These are phyloP conservation scores for Drosophila quadrilineata DNA, from an alignment of 1,140 invertebrate species.

Conservation along the genomic window DNA sequence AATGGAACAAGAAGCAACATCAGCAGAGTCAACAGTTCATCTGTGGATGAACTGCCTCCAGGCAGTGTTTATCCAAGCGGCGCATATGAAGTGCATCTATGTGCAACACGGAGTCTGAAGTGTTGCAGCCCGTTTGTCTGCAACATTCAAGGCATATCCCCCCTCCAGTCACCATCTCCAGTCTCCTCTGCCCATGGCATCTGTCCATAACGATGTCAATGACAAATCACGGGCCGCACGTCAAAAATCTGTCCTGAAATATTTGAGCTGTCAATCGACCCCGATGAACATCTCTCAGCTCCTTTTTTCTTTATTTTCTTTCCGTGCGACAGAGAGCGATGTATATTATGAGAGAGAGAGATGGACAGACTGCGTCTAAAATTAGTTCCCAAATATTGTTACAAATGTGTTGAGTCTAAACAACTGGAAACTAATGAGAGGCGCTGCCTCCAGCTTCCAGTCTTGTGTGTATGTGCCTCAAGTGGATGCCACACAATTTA, in stretches of 20 bases:
- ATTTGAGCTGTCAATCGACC: slow-evolving; percentile 68
- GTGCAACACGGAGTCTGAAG: slow-evolving; percentile 20
- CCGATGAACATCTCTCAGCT: slow-evolving; percentile 7
- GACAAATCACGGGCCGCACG: slow-evolving; percentile 80
- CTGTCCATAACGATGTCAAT: slow-evolving; percentile 73
- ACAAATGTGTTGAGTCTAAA: slow-evolving; percentile 81
- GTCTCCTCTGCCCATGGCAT: neutral
- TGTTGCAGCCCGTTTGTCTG: slow-evolving; percentile 68
- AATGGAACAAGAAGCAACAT: too few relatives aligned
- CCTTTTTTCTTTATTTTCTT: slow-evolving; percentile 16
- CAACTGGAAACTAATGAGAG: slow-evolving; percentile 60
- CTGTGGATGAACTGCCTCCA: too few relatives aligned
- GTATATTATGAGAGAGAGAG: too few relatives aligned
- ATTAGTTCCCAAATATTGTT: slow-evolving; percentile 81
- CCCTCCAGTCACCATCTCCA: neutral
- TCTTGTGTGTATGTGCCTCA: slow-evolving; percentile 46
- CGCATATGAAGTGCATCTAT: slow-evolving; percentile 71
- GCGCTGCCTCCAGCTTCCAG: neutral
- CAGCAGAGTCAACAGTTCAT: slow-evolving; percentile 3
- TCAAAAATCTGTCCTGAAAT: slow-evolving; percentile 81
- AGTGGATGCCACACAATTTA: slow-evolving; percentile 61
- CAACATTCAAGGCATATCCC: neutral
- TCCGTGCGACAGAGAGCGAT: too few relatives aligned
- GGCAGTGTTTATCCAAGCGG: slow-evolving; percentile 70
- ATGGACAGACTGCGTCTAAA: slow-evolving; percentile 62